Evolutionary conservation across 2,113 vertebrate genomes (phyloP).

Genomic region (Hemichromis elongatus): DNA sequence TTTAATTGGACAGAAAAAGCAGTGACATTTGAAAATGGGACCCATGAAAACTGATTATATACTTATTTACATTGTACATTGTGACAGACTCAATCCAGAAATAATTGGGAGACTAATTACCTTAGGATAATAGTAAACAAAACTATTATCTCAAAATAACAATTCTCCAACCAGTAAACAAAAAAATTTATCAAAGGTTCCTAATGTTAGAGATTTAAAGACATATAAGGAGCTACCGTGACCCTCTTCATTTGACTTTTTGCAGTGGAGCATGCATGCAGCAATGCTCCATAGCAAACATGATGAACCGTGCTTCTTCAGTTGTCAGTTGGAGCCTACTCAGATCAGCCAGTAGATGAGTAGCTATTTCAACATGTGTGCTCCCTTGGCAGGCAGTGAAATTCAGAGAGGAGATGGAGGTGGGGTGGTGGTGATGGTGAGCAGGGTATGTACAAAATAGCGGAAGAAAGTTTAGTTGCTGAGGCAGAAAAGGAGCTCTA

Average conservation of each 20-base stretch:
- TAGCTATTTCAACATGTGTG: conserved; percentile 7
- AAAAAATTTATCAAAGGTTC: neutral
- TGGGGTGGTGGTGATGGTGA: neutral
- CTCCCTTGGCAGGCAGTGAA: neutral
- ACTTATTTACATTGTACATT: neutral
- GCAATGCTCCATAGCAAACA: neutral
- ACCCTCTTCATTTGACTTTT: neutral
- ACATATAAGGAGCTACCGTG: neutral
- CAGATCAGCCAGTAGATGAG: conserved; percentile 12
- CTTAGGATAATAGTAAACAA: neutral
- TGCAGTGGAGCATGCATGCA: neutral
- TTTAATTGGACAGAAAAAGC: neutral
- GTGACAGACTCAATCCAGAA: neutral
- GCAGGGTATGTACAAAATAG: conserved; percentile 1
- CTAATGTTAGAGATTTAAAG: neutral
- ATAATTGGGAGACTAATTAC: neutral
- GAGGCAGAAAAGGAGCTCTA: neutral
- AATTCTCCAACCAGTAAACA: neutral
- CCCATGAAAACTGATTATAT: neutral
- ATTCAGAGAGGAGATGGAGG: conserved; percentile 1
- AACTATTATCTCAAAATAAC: neutral
- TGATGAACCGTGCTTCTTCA: neutral
- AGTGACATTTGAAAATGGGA: neutral
- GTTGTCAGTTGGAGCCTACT: neutral
- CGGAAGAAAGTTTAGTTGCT: conserved; percentile 4